These are phyloP conservation scores for Pituophis catenifer DNA, from an alignment of 2,113 vertebrate species.

Conservation along the genomic window DNA sequence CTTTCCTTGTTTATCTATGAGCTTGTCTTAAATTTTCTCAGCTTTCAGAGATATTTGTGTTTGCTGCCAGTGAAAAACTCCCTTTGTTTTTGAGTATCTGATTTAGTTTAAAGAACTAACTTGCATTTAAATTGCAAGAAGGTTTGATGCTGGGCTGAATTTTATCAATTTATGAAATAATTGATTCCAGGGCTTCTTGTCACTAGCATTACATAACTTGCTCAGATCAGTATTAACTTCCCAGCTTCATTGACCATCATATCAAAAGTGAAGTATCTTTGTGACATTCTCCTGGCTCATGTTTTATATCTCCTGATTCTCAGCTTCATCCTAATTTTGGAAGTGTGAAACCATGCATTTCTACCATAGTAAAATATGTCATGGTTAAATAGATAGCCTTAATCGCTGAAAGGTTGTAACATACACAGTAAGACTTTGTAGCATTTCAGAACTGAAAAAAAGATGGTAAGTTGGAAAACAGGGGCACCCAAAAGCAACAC, in stretches of 20 bases:
- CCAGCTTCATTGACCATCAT: too few species aligned
- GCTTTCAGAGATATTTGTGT: background rate
- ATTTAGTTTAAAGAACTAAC: background rate
- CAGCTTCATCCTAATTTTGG: background rate
- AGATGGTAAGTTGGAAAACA: background rate
- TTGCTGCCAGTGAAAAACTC: background rate
- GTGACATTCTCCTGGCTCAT: background rate
- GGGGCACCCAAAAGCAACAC: background rate
- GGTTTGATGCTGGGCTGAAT: background rate
- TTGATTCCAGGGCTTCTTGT: background rate
- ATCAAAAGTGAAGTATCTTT: background rate
- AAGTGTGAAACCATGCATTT: background rate
- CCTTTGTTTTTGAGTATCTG: background rate
- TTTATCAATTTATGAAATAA: background rate
- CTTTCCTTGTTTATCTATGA: constrained; percentile 5
- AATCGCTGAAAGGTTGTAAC: background rate
- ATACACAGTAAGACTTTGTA: background rate
- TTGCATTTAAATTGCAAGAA: background rate
- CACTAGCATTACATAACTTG: background rate
- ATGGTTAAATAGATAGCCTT: background rate
- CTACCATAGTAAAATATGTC: background rate
- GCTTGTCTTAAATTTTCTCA: background rate
- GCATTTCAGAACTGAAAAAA: background rate
- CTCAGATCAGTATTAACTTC: background rate
- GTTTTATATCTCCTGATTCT: background rate